These are phyloP conservation scores for Labia minor DNA, from an alignment of 2,888 invertebrate species.

Conservation along the genomic window DNA sequence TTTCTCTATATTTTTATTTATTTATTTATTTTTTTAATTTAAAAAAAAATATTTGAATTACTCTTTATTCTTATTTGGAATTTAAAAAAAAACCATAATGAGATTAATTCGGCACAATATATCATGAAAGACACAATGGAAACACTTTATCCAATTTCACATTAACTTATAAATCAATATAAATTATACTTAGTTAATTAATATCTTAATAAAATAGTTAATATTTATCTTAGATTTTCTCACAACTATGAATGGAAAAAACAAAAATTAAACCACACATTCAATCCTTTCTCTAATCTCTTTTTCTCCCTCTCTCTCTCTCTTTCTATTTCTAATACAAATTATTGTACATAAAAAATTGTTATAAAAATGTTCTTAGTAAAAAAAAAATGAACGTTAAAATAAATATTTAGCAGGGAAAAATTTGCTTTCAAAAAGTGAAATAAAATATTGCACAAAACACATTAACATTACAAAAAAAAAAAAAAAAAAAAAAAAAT, in stretches of 20 bases:
- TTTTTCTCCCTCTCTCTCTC: background rate
- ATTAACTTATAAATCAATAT: background rate
- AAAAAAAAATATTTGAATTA: too few species aligned
- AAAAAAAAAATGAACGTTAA: background rate
- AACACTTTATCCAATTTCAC: background rate
- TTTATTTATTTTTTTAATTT: too few species aligned
- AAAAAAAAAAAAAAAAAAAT: background rate
- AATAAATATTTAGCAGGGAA: background rate
- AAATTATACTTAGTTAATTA: background rate
- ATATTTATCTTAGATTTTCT: background rate
- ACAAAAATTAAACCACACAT: background rate
- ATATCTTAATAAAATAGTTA: background rate
- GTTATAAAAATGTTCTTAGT: background rate
- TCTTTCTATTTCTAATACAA: background rate
- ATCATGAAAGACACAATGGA: too few species aligned
- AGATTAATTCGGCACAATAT: background rate
- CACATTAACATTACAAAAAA: background rate
- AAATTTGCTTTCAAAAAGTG: conserved; percentile 5
- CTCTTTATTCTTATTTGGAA: too few species aligned
- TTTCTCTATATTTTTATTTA: background rate
- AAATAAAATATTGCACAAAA: background rate
- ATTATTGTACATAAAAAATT: background rate
- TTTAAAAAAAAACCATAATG: background rate
- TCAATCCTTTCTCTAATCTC: background rate
- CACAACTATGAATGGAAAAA: background rate